Percentiles rank a stretch among this genome's conserved stretches.
Evolutionary conservation across 1,140 invertebrate species (phyloP).

Genomic region (Octopus sinensis): DNA sequence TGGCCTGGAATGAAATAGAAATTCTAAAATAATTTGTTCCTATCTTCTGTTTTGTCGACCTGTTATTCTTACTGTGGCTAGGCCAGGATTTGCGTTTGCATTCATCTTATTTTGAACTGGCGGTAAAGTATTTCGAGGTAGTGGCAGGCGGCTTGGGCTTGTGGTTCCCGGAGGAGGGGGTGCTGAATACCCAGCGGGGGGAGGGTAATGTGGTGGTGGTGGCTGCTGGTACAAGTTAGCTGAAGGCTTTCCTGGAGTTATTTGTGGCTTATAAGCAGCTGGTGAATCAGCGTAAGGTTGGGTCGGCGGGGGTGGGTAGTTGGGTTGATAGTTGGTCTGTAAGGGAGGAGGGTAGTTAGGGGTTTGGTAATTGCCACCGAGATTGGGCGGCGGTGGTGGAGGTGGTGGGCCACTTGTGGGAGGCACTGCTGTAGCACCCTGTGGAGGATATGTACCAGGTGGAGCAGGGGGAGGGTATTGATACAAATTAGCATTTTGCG

Average conservation of each 20-base stretch:
- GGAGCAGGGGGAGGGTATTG: conserved; percentile 2
- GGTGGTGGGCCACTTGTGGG: conserved; percentile 4
- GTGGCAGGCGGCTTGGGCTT: not conserved
- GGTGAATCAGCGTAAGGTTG: not conserved
- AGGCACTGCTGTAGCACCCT: not conserved
- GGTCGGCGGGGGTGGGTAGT: not conserved
- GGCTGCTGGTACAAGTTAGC: not conserved
- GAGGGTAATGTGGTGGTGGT: not conserved
- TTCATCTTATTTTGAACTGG: not conserved
- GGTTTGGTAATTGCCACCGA: not conserved
- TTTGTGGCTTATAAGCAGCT: not conserved
- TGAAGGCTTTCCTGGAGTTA: not conserved
- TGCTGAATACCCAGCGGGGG: not conserved
- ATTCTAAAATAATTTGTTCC: not conserved
- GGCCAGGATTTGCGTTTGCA: not conserved
- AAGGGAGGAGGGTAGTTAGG: conserved; percentile 1
- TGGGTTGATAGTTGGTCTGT: not conserved
- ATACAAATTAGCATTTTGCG: conserved; percentile 14
- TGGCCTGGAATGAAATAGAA: no score
- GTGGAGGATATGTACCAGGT: not conserved
- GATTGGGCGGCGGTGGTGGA: not conserved
- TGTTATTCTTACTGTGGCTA: conserved; percentile 12
- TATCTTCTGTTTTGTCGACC: conserved; percentile 7
- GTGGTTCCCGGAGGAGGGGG: not conserved
- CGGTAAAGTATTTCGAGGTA: not conserved